Base-by-base conservation (phyloP, 2,888 invertebrate genomes). In the Podotricha telesiphe region DNA sequence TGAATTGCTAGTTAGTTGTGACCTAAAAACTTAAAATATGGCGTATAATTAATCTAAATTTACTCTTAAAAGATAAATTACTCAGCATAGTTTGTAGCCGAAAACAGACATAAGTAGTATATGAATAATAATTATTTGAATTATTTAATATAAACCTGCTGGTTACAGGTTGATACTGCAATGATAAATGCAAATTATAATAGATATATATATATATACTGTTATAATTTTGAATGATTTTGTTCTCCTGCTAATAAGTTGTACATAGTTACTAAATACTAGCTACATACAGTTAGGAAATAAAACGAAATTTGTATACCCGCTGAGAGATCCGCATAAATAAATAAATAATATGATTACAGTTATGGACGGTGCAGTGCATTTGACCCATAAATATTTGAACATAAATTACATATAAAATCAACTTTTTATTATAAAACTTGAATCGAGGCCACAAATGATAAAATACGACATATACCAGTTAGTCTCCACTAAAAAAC, bases 371-470 rank as follows among this genome's bases (percentile, higher is more conserved):
- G 10, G n/a, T 34, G 34, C 34, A 13, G 55, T 17, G 13, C 13
- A 11, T 55, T 17, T 55, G 34, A 37, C 55, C 55, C 17, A 55
- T n/a, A 37, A 55, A 55, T 55, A 19, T 1, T 55, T 17, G 17
- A 17, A 55, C 34, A 37, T 0, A 34, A 17, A 53, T 5, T 55
- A 55, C 55, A 37, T 55, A 55, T 17, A 55, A 55, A 55, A 37
- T 37, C 34, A 37, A 37, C 37, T 55, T 53, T 34, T 34, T n/a
- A 28, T 28, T 17, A 19, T 10, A 11, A 15, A 34, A 55, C 10
- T 55, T 55, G 34, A 34, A 55, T 37, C 10, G 34, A 55, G 8
- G 0, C n/a, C 34, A 42, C 10, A 6, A 37, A 37, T 8, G 19
- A 22, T 59, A 59, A 40, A 40, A 40, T 10, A 58, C 22, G 20